Evolutionary conservation across 2,888 invertebrate species (phyloP).

Genomic region (Troglohyphantes excavatus): DNA sequence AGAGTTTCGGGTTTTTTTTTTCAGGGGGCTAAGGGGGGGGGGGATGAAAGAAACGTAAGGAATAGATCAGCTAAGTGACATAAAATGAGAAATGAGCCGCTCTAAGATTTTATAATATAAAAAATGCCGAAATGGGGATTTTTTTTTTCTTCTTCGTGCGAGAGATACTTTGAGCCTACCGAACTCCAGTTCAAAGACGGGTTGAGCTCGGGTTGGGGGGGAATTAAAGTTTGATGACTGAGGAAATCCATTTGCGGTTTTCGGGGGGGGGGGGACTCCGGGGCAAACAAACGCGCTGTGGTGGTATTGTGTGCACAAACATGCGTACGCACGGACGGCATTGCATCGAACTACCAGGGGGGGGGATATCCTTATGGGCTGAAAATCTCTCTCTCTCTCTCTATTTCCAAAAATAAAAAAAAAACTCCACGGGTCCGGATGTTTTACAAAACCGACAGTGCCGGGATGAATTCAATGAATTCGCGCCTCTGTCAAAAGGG

Average conservation of each 20-base stretch:
- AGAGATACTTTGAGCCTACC: neutral
- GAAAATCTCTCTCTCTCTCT: constrained; percentile 75
- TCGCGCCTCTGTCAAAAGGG: constrained; percentile 65
- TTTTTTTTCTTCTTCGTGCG: neutral
- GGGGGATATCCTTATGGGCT: constrained; percentile 68
- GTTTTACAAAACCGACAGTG: constrained; percentile 76
- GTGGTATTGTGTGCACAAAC: constrained; percentile 35
- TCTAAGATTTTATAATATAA: constrained; percentile 15
- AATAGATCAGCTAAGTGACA: constrained; percentile 37
- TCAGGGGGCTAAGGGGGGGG: too few relatives aligned
- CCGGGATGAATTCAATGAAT: constrained; percentile 77
- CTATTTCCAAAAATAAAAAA: too few relatives aligned
- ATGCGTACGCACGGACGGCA: constrained; percentile 14
- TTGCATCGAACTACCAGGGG: neutral
- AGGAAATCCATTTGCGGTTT: constrained; percentile 77
- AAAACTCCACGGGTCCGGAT: constrained; percentile 63
- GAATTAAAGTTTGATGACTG: constrained; percentile 78
- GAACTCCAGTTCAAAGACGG: too few relatives aligned
- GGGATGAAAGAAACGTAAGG: neutral
- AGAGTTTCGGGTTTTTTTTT: too few relatives aligned
- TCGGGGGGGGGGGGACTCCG: neutral
- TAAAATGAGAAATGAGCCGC: constrained; percentile 53
- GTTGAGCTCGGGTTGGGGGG: constrained; percentile 16
- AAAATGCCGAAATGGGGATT: neutral
- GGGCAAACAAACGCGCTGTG: constrained; percentile 54